Evolutionary conservation across 2,797 vertebrate genomes (phyloP).

Genomic region (Aulostomus chinensis): DNA sequence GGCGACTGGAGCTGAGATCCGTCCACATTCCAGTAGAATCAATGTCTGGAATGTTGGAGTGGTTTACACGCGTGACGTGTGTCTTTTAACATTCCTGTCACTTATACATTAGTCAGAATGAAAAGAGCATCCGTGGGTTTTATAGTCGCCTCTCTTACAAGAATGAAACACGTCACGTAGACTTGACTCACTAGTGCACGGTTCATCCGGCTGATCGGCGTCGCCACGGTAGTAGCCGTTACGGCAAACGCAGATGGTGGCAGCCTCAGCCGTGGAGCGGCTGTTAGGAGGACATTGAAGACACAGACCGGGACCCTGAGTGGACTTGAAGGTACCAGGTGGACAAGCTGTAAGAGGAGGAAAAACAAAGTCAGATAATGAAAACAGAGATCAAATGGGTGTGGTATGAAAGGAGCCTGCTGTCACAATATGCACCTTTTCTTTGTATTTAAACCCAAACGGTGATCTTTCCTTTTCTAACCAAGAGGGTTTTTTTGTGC

Average conservation of each 20-base stretch:
- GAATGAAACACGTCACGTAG: neutral
- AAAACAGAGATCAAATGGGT: neutral
- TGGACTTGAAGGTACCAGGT: constrained; percentile 94
- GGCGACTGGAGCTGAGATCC: too few relatives aligned
- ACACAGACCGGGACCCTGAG: constrained; percentile 89
- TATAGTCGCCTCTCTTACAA: too few relatives aligned
- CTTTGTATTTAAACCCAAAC: too few relatives aligned
- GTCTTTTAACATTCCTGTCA: constrained; percentile 5
- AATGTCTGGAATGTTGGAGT: neutral
- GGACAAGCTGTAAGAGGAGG: constrained; percentile 87
- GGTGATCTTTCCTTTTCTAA: too few relatives aligned
- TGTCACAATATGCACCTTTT: too few relatives aligned
- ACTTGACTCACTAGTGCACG: constrained; percentile 92
- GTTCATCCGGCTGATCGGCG: constrained; percentile 86
- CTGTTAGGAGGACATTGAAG: constrained; percentile 92
- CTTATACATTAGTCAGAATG: too few relatives aligned
- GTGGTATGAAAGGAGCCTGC: too few relatives aligned
- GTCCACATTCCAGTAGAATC: too few relatives aligned
- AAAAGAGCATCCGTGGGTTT: too few relatives aligned
- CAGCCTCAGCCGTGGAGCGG: constrained; percentile 90
- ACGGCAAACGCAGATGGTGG: constrained; percentile 91
- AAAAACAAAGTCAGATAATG: constrained; percentile 21
- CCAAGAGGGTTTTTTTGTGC: too few relatives aligned
- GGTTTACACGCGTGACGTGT: neutral
- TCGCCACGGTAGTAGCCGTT: constrained; percentile 95